A percentile compares a stretch with the other conserved stretches of the same genome.
Evolutionary conservation across 2,797 vertebrate species (phyloP).

Genomic region (Erethizon dorsatum): DNA sequence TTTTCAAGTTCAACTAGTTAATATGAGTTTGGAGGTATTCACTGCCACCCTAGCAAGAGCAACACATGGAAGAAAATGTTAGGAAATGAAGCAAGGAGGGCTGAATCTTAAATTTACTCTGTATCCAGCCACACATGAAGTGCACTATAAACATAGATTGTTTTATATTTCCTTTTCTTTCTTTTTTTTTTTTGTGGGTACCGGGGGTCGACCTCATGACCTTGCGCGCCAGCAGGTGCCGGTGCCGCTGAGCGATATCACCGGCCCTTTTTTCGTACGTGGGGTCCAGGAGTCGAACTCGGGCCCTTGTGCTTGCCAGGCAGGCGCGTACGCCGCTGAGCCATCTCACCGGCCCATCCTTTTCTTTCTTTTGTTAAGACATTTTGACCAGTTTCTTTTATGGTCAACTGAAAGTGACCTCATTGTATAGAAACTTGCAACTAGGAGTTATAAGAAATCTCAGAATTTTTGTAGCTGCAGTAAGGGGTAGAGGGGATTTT

Average conservation of each 20-base stretch:
- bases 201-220: too few species aligned
- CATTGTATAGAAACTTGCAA: background rate
- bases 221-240: too few species aligned
- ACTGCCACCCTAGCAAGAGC: background rate
- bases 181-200: background rate
- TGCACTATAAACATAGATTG: background rate
- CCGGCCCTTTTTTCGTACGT: too few species aligned
- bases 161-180: background rate
- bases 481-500: rapidly evolving
- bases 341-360: background rate
- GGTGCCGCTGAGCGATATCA: too few species aligned
- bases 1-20: background rate
- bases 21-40: background rate
- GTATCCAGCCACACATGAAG: background rate
- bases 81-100: background rate
- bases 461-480: background rate
- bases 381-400: background rate
- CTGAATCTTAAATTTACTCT: background rate
- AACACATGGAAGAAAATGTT: too few species aligned
- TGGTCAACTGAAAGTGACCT: background rate
- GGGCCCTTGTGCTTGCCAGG: too few species aligned
- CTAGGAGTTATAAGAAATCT: background rate
- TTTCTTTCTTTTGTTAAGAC: background rate
- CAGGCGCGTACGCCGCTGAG: too few species aligned
- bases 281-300: too few species aligned